Conservation (phyloP, 2,888 invertebrate species). For the Lasioglossum morio region DNA sequence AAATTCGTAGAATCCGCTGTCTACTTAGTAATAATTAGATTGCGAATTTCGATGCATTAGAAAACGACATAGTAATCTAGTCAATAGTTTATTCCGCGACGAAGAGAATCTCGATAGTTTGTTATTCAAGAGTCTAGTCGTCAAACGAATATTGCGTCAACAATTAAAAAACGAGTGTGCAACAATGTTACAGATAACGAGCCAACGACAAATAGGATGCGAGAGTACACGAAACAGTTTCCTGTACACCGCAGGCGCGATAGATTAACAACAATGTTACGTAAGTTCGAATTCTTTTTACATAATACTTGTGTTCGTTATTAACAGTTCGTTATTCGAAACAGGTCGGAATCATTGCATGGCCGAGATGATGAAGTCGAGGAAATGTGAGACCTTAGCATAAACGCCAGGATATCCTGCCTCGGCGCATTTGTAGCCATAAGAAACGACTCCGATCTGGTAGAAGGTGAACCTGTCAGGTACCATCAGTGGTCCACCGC, state of each 20-base stretch:
- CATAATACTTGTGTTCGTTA: not conserved
- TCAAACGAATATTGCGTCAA: too few species aligned
- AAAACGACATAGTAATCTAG: not conserved
- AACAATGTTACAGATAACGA: not conserved
- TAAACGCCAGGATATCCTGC: slow-evolving; percentile 88
- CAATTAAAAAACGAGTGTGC: too few species aligned
- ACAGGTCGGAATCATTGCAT: slow-evolving; percentile 1
- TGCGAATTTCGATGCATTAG: too few species aligned
- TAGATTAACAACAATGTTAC: not conserved
- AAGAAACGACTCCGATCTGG: slow-evolving; percentile 89
- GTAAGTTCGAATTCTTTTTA: not conserved
- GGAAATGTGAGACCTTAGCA: slow-evolving; percentile 59
- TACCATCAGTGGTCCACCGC: slow-evolving; percentile 92
- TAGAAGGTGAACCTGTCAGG: slow-evolving; percentile 85
- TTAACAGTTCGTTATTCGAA: not conserved
- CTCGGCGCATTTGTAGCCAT: slow-evolving; percentile 87
- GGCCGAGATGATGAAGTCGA: slow-evolving; percentile 42
- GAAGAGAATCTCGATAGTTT: too few species aligned
- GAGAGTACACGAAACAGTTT: not conserved
- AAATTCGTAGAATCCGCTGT: too few species aligned
- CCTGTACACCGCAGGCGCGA: not conserved
- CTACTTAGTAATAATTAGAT: too few species aligned
- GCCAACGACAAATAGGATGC: not conserved
- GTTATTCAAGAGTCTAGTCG: too few species aligned
- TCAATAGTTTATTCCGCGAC: not conserved